A percentile compares a stretch with the other conserved stretches of the same genome.
These are phyloP conservation scores for Amphiura filiformis DNA, from an alignment of 35 echinoderm and acorn worm genomes.

Conservation along the genomic window DNA sequence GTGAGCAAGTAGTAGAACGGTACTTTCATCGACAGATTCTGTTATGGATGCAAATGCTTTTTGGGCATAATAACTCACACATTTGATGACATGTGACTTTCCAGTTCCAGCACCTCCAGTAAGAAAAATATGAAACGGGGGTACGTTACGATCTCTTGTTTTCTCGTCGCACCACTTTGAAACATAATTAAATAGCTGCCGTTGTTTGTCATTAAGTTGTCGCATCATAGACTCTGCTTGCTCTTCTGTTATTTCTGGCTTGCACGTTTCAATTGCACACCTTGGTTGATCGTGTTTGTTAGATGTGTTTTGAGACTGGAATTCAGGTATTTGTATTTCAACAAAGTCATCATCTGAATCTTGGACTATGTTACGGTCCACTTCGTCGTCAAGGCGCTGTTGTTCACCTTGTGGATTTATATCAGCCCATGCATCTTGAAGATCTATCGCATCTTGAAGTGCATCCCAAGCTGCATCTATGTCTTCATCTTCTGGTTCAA, in stretches of 20 bases:
- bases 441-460: conserved; percentile 1
- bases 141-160: conserved; percentile 29
- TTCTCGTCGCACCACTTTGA: conserved; percentile 49
- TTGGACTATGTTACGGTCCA: background rate
- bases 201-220: conserved; percentile 59
- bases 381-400: conserved; percentile 28
- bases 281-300: background rate
- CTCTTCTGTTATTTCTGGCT: background rate
- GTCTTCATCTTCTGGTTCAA: conserved; percentile 25
- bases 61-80: conserved; percentile 33
- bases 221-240: conserved; percentile 35
- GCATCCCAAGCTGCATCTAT: conserved; percentile 49
- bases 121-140: conserved; percentile 74
- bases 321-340: conserved; percentile 38
- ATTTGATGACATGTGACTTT: conserved; percentile 61
- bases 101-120: conserved; percentile 66
- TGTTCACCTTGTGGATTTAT: conserved; percentile 50
- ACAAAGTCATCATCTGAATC: conserved; percentile 29
- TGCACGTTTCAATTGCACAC: conserved; percentile 12
- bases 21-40: conserved; percentile 24
- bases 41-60: conserved; percentile 22
- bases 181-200: conserved; percentile 19
- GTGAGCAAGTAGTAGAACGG: conserved; percentile 42
- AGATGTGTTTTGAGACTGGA: conserved; percentile 17
- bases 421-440: conserved; percentile 63